Base-by-base conservation (phyloP, 2,888 invertebrate genomes). In the Tetropium fuscum region DNA sequence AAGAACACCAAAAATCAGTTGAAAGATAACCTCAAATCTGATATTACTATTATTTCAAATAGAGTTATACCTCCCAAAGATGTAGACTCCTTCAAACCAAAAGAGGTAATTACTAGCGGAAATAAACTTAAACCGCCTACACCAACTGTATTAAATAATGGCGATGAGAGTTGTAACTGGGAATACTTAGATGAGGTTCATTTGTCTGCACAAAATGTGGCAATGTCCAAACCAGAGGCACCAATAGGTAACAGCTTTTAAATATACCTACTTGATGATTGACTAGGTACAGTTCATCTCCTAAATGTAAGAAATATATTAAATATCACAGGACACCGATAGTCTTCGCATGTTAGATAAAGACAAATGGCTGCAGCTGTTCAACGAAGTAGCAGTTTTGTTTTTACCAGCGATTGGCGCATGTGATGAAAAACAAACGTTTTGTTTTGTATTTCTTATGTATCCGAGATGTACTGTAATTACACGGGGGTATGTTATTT, bases 111-210 rank as follows among this genome's bases (percentile, higher is more conserved):
- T 13, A 16, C 16, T 44, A 16, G 16, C 10, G 25, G n/a, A 7
- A 10, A 13, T 13, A 25, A 44, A 27, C 7, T 25, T 44, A 25
- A 34, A 8, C 34, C 11, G 34, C 34, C 34, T 15, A 5, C 6
- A 34, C 1, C 15, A 15, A 7, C 34, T 4, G 34, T 34, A 15
- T 7, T 8, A 15, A 27, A 25, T 13, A n/a, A n/a, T n/a, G n/a
- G n/a, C n/a, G n/a, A n/a, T n/a, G n/a, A 22, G 16, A 2, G 5
- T 6, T 8, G 7, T 2, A 15, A 44, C 25, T 44, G 55, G 55
- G 36, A 16, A 49, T 11, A 48, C 43, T 54, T 49, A 22, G 58
- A 61, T 53, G 61, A 61, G 25, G 49, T 49, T 7, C 27, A 54
- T 47, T 53, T 61, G 6, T 34, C 19, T 19, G 11, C 45, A 15